Evolutionary conservation across 2,888 invertebrate species (phyloP), one percentile per base, ranked within the genome.

Genomic region (Podabrus alpinus): DNA sequence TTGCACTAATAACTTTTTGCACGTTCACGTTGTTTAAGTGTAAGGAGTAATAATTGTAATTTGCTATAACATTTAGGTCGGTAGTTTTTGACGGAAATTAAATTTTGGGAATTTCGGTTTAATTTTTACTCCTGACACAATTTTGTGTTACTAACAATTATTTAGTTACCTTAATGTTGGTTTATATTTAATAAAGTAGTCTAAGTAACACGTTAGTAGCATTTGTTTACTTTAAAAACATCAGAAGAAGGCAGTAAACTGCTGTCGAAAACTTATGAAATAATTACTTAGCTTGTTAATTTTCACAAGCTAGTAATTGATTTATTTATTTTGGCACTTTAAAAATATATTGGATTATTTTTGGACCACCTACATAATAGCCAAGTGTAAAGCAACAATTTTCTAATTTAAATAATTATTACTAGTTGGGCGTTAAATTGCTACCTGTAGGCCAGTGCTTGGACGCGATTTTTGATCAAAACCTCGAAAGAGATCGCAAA

Each of bases 1-100:
- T 9, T 68, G 73, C 68, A 70, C 76, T 62, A 69, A 64, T 59
- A 71, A 25, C 66, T 68, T 13, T 64, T 19, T 77, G 16, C 61
- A 45, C 45, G 45, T 45, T n/a, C n/a, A 45, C 45, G 7, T 45
- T 45, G 9, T 24, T 45, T 45, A 45, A 45, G 45, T 45, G 45
- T 45, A n/a, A n/a, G 45, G 45, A 45, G 45, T 45, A 45, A 45
- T 45, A 45, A 45, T 45, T 45, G 45, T 45, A 45, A 45, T n/a
- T 45, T 45, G n/a, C 45, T 45, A n/a, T n/a, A 45, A 29, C 29
- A 13, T 45, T n/a, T n/a, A 45, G n/a, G 29, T 29, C 29, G n/a
- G n/a, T 45, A 45, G 13, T 45, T 13, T 29, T 4, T 3, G 13
- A 21, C 7, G 3, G 5, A 21, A 21, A 21, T 21, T 21, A 21